Percentiles rank a stretch among this genome's conserved stretches.
phyloP scores from a whole-genome alignment of 2,888 invertebrate genomes.

The Pharmacophagus antenor region DNA sequence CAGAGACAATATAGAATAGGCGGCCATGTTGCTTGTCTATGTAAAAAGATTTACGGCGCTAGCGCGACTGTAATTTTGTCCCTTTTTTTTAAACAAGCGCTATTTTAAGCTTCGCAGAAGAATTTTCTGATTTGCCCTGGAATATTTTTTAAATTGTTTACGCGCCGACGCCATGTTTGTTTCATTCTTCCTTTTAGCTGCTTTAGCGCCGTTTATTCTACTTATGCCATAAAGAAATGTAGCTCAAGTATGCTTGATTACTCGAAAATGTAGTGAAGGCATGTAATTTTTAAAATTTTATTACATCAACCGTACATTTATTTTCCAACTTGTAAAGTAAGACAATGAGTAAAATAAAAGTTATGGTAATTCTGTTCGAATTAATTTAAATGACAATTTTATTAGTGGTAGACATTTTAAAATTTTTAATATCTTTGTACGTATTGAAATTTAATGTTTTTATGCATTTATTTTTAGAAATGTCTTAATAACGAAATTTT shows the following conservation, averaged over 20 bases:
- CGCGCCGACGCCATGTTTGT: conserved; percentile 25
- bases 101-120: conserved; percentile 32
- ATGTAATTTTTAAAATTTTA: conserved; percentile 27
- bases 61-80: conserved; percentile 58
- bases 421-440: too few species aligned
- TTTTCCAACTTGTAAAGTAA: too few species aligned
- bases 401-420: too few species aligned
- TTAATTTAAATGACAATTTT: too few species aligned
- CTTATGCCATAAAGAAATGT: conserved; percentile 28
- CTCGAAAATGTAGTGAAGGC: conserved; percentile 27
- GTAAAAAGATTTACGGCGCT: conserved; percentile 63
- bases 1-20: conserved; percentile 69
- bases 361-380: too few species aligned
- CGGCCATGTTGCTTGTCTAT: conserved; percentile 73
- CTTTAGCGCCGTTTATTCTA: conserved; percentile 29
- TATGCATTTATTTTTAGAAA: not conserved
- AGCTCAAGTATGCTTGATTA: conserved; percentile 22
- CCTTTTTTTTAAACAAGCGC: conserved; percentile 42
- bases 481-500: conserved; percentile 35
- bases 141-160: conserved; percentile 32
- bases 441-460: not conserved
- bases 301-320: conserved; percentile 8
- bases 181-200: conserved; percentile 23
- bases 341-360: too few species aligned
- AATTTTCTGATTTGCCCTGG: conserved; percentile 30